phyloP scores from a whole-genome alignment of 2,797 vertebrate genomes.

The Cynodonichthys magdalenae region DNA sequence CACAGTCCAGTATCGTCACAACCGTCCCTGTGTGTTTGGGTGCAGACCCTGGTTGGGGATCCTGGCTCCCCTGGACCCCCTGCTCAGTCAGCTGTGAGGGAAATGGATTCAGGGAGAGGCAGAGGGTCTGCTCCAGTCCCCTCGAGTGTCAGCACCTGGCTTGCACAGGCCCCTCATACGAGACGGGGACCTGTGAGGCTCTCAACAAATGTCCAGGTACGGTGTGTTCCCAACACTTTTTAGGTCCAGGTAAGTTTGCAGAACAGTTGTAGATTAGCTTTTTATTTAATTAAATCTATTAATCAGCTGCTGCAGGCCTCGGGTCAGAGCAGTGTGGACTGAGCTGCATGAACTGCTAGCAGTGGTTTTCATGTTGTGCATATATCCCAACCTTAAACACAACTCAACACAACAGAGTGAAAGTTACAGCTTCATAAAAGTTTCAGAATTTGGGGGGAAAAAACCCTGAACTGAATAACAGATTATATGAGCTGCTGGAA shows the following conservation, averaged over 20 bases:
- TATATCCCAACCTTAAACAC: too few relatives aligned
- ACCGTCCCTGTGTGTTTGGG: conserved; percentile 5
- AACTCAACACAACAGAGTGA: too few relatives aligned
- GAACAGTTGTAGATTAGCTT: too few relatives aligned
- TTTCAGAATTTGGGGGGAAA: too few relatives aligned
- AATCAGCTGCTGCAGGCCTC: too few relatives aligned
- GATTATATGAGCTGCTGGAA: not conserved
- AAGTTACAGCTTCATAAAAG: too few relatives aligned
- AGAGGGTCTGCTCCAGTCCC: conserved; percentile 32
- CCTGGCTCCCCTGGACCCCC: conserved; percentile 49
- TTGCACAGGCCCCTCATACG: conserved; percentile 31
- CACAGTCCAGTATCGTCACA: not conserved
- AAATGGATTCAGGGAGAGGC: conserved; percentile 39
- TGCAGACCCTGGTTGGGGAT: conserved; percentile 42
- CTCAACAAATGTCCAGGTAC: conserved; percentile 31
- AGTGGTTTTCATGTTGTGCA: too few relatives aligned
- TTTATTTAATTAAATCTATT: too few relatives aligned
- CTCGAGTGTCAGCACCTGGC: conserved; percentile 32
- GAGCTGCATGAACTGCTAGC: too few relatives aligned
- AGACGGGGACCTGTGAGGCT: conserved; percentile 22
- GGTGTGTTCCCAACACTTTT: too few relatives aligned
- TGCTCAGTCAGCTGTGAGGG: conserved; percentile 62
- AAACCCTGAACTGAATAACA: not conserved
- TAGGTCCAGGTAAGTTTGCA: not conserved
- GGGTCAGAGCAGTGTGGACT: too few relatives aligned